Evolutionary conservation across 2,888 invertebrate genomes (phyloP), one percentile per base, ranked within the genome.

Genomic region (Amblyjoppa proteus): DNA sequence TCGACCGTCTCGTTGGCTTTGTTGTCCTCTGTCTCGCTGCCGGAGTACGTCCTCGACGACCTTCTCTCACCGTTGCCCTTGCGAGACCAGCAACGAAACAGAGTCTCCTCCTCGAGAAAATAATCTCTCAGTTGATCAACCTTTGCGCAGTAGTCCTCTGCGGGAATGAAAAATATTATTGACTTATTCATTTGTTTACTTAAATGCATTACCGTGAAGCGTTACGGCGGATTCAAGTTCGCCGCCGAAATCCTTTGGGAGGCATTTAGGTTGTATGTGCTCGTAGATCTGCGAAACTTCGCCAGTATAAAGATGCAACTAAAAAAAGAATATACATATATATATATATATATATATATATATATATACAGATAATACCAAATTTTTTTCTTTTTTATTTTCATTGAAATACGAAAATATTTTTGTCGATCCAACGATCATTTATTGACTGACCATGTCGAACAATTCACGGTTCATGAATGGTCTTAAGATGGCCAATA

Each of bases 241-340:
- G 0, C 97, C 97, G 0, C 96, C 96, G 89, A 95, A 96, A 92
- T 96, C 96, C 0, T 95, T 94, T 0, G 96, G 96, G 0, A 96
- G 91, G 69, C 95, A 95, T 0, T 95, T 94, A 66, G 95, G 95
- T 0, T 96, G 95, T 61, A 96, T 94, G 20, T 94, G 93, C 0
- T 95, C 95, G 85, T 95, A 91, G 83, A 93, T 76, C 53, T 95
- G 95, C 81, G 96, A 92, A 61, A 96, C 94, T 38, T 95, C 95
- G 58, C 94, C 95, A 82, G 94, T 94, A 93, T 96, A 96, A 90
- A 96, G 95, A 92, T 96, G 95, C 56, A 96, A 93, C 96, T 96
- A 64, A 87, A 49, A 85, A 85, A 87, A 71, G 51, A 74, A 70
- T 68, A 49, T 64, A 81, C 4, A 58, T 6, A 28, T 20, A 68